Evolutionary conservation across 2,797 vertebrate genomes (phyloP), one percentile per base, ranked within the genome.

Genomic region (Siniperca undulata): DNA sequence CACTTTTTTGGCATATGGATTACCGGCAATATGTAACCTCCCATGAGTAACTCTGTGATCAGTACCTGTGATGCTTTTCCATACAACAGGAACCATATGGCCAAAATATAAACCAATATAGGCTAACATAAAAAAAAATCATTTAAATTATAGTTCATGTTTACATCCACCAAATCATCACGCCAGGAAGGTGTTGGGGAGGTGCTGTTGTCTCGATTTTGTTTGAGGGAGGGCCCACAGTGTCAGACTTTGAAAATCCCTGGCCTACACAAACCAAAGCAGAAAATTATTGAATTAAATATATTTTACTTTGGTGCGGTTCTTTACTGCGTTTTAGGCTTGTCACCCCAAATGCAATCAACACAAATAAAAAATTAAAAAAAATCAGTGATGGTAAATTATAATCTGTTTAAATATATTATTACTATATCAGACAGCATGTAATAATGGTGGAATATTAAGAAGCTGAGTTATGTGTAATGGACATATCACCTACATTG

Each of bases 271-370:
- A 40, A 50, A 67, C 27, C 30, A 36, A 50, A 66, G 46, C 38
- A 71, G 60, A 66, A 58, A 27, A 66, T 36, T 0, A 22, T 79
- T 64, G 7, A 56, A 64, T 22, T 19, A 1, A 9, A 40, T 65
- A 5, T 36, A 30, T 48, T 50, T 74, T 17, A 27, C n/a, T 24
- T 56, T 42, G 4, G 14, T 24, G 53, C 24, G 9, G 30, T 40
- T 65, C n/a, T 40, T 74, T 38, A 38, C 24, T 64, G 52, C 9
- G 10, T 50, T 72, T 74, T n/a, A 42, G 70, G 13, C 27, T 50
- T 34, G 20, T 14, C 46, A 27, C 3, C 22, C 20, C 20, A 74
- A 68, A 27, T 62, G 20, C 27, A 50, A 48, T 40, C 42, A 79
- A 60, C 16, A 38, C 10, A 10, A 11, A 55, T 3, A 6, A 56